A percentile compares a stretch with the other conserved stretches of the same genome.
These are phyloP conservation scores for Ernsta delagoae DNA, from an alignment of 2,888 invertebrate genomes.

Conservation along the genomic window DNA sequence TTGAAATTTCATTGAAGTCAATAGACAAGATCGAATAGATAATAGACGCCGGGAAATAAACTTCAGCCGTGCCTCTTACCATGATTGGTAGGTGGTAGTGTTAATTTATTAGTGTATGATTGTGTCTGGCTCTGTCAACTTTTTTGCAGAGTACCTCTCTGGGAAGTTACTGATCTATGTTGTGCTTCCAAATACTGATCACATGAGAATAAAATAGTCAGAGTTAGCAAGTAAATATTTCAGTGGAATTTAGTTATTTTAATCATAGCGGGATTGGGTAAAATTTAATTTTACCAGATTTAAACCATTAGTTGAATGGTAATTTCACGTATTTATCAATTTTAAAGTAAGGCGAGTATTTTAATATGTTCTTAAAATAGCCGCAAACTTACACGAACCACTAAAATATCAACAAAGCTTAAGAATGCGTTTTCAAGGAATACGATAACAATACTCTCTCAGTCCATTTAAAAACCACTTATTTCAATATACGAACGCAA, in stretches of 20 bases:
- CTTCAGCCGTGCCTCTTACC: neutral
- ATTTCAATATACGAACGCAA: conserved; percentile 32
- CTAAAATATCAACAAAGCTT: conserved; percentile 17
- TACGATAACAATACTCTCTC: conserved; percentile 24
- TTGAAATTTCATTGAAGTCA: neutral
- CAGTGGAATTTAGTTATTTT: too few species aligned
- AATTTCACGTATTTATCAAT: too few species aligned
- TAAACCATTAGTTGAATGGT: too few species aligned
- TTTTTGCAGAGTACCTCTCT: neutral
- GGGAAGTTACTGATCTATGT: too few species aligned
- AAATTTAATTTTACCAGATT: too few species aligned
- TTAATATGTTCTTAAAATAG: too few species aligned
- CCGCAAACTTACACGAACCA: neutral
- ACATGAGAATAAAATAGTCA: too few species aligned
- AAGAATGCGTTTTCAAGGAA: conserved; percentile 11
- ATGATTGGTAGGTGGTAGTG: neutral
- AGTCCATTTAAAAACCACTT: conserved; percentile 36
- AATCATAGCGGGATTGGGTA: too few species aligned
- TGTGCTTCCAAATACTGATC: too few species aligned
- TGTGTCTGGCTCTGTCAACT: neutral
- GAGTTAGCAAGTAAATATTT: too few species aligned
- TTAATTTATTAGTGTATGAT: neutral
- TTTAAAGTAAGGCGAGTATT: too few species aligned
- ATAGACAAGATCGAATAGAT: neutral
- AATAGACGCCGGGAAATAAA: neutral